Conservation (phyloP, 1,140 invertebrate species). For the Drosophila ficusphila region DNA sequence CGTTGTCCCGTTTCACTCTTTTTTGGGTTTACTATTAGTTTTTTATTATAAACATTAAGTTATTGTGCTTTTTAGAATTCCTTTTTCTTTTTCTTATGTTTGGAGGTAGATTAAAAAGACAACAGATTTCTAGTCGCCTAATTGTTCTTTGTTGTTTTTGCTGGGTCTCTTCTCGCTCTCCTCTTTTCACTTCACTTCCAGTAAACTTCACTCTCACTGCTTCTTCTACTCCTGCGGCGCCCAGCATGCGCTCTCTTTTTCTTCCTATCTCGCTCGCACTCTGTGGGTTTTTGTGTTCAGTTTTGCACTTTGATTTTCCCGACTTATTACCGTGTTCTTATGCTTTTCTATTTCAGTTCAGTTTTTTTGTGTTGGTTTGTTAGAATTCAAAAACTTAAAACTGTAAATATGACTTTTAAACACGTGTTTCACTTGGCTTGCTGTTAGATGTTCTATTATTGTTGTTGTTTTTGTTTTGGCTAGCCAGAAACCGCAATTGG, state of each 20-base stretch:
- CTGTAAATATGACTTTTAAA: constrained; percentile 27
- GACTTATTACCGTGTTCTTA: constrained; percentile 16
- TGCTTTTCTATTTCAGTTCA: neutral
- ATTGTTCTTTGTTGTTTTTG: constrained; percentile 25
- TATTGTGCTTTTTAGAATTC: constrained; percentile 21
- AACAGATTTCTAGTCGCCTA: constrained; percentile 13
- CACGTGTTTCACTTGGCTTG: constrained; percentile 44
- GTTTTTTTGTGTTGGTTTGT: neutral
- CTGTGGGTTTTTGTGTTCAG: constrained; percentile 31
- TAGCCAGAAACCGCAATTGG: constrained; percentile 42
- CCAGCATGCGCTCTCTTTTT: constrained; percentile 61
- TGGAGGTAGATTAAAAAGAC: constrained; percentile 40
- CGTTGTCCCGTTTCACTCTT: constrained; percentile 17
- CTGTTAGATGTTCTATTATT: constrained; percentile 25
- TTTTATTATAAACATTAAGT: constrained; percentile 3
- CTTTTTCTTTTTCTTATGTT: constrained; percentile 16
- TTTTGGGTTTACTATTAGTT: constrained; percentile 1
- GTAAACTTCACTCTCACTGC: constrained; percentile 34
- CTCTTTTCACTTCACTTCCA: constrained; percentile 38
- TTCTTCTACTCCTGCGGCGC: constrained; percentile 48
- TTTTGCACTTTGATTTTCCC: constrained; percentile 44
- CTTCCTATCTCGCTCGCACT: constrained; percentile 23
- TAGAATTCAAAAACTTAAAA: too few species aligned
- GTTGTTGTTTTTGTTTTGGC: neutral
- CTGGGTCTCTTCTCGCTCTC: constrained; percentile 5